Evolutionary conservation across 1,140 invertebrate genomes (phyloP).

Genomic region (Papilio dardanus): DNA sequence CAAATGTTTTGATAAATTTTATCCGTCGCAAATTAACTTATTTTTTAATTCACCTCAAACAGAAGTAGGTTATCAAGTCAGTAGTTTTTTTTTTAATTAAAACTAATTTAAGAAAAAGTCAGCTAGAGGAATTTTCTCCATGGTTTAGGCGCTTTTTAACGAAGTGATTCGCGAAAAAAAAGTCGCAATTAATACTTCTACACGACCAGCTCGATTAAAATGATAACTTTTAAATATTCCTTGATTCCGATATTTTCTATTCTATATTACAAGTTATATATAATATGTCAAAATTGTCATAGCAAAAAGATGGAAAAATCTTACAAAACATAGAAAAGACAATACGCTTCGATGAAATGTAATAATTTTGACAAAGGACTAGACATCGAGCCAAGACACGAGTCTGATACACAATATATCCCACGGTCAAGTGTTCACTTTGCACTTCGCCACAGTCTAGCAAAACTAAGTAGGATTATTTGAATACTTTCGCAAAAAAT

Average conservation of each 20-base stretch:
- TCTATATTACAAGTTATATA: not conserved
- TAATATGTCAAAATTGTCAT: not conserved
- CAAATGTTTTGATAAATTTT: too few relatives aligned
- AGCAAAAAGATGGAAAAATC: not conserved
- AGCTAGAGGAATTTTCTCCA: too few relatives aligned
- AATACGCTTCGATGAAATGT: conserved; percentile 18
- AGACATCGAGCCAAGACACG: conserved; percentile 33
- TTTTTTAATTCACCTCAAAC: too few relatives aligned
- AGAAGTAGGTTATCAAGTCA: too few relatives aligned
- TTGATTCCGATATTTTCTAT: not conserved
- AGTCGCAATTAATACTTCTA: not conserved
- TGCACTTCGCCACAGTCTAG: conserved; percentile 15
- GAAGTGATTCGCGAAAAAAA: not conserved
- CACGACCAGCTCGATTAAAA: not conserved
- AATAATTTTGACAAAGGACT: conserved; percentile 36
- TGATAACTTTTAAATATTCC: not conserved
- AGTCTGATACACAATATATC: conserved; percentile 23
- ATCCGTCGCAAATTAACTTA: too few relatives aligned
- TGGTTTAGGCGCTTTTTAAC: not conserved
- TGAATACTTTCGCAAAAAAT: not conserved
- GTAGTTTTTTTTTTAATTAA: too few relatives aligned
- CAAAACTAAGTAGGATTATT: not conserved
- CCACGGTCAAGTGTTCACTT: conserved; percentile 31
- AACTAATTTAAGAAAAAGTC: too few relatives aligned
- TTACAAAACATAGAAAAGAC: not conserved